A percentile compares a stretch with the other conserved stretches of the same genome.
Evolutionary conservation across 1,140 invertebrate species (phyloP).

Genomic region (Trialeurodes vaporariorum): DNA sequence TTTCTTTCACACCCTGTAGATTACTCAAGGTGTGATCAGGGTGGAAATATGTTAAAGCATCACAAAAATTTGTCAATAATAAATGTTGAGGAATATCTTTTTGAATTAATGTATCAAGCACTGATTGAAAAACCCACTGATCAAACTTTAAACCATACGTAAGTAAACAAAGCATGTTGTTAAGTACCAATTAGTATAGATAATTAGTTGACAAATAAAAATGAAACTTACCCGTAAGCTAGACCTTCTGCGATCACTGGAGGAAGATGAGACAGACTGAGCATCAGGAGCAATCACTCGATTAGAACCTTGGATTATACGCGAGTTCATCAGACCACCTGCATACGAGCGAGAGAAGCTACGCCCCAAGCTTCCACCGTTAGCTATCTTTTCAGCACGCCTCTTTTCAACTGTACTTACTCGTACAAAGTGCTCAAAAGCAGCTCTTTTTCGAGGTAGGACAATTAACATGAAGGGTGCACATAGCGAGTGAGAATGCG

Average conservation of each 20-base stretch:
- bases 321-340: conserved; percentile 17
- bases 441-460: conserved; percentile 10
- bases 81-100: no score
- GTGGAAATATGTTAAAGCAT: no score
- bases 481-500: background rate
- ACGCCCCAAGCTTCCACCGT: conserved; percentile 39
- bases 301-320: background rate
- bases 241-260: conserved; percentile 14
- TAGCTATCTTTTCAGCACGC: conserved; percentile 38
- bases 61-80: no score
- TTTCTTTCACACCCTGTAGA: no score
- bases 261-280: conserved; percentile 3
- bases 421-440: conserved; percentile 42
- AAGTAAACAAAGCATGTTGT: no score
- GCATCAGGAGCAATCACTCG: conserved; percentile 1
- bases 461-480: background rate
- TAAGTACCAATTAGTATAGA: no score
- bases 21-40: no score
- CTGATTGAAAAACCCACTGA: no score
- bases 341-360: conserved; percentile 37
- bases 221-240: conserved; percentile 19
- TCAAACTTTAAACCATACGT: no score
- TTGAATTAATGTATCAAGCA: no score
- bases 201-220: no score
- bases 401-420: conserved; percentile 37